These are phyloP conservation scores for Atherinosoma microstoma DNA, from an alignment of 2,797 vertebrate genomes.

Conservation along the genomic window DNA sequence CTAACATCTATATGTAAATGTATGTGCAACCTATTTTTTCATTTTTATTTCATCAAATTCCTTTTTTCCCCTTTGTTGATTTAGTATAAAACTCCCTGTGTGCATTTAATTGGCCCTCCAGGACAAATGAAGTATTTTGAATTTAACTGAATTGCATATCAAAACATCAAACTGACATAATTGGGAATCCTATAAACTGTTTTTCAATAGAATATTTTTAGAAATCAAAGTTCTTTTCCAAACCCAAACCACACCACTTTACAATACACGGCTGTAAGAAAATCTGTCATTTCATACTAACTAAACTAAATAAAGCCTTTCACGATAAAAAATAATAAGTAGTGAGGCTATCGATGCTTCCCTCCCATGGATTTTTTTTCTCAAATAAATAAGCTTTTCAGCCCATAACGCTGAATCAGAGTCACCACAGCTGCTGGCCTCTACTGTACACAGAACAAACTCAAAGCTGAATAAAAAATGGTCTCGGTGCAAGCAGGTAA, in stretches of 20 bases:
- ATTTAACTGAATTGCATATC: too few relatives aligned
- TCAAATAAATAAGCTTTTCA: not conserved
- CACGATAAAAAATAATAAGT: conserved; percentile 30
- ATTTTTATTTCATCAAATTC: too few relatives aligned
- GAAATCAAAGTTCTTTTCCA: conserved; percentile 46
- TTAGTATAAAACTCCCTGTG: too few relatives aligned
- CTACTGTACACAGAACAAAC: not conserved
- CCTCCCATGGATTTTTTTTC: conserved; percentile 1
- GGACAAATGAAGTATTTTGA: too few relatives aligned
- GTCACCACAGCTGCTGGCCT: not conserved
- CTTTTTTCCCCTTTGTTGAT: too few relatives aligned
- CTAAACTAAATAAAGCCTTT: conserved; percentile 42
- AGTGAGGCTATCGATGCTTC: not conserved
- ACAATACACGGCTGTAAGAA: conserved; percentile 37
- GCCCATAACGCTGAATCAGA: not conserved
- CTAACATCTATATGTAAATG: not conserved
- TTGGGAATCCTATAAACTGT: conserved; percentile 16
- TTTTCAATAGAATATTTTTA: conserved; percentile 37
- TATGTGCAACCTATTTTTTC: too few relatives aligned
- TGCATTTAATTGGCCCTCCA: too few relatives aligned
- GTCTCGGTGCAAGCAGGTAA: conserved; percentile 38
- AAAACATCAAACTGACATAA: conserved; percentile 30
- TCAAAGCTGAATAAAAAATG: conserved; percentile 15
- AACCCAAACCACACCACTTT: conserved; percentile 46
- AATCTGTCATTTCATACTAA: conserved; percentile 48